Percentiles rank a stretch among this genome's conserved stretches.
Evolutionary conservation across 2,888 invertebrate species (phyloP).

Genomic region (Macrophya annulata): DNA sequence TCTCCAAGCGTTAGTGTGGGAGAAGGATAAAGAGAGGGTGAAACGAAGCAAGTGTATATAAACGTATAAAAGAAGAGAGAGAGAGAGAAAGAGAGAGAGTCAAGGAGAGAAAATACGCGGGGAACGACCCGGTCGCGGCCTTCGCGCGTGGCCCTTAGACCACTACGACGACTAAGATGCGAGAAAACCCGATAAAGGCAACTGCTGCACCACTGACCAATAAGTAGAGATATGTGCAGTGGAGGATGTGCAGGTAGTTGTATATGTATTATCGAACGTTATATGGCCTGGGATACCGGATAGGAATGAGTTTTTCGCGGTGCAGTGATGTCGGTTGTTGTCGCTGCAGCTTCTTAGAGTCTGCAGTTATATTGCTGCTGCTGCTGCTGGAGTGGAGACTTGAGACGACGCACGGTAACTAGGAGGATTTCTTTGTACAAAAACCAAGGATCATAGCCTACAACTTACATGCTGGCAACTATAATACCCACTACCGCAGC

Average conservation of each 20-base stretch:
- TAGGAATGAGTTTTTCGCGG: slow-evolving; percentile 6
- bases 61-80: neutral
- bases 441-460: slow-evolving; percentile 21
- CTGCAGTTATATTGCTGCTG: too few relatives aligned
- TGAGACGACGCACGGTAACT: slow-evolving; percentile 9
- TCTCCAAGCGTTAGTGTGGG: slow-evolving; percentile 3
- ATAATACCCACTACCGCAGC: neutral
- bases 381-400: neutral
- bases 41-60: neutral
- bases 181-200: slow-evolving; percentile 28
- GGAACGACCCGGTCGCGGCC: slow-evolving; percentile 29
- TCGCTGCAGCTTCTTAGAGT: neutral
- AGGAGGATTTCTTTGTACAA: neutral
- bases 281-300: neutral
- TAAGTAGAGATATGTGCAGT: slow-evolving; percentile 30
- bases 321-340: neutral
- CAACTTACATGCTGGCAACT: neutral
- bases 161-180: neutral
- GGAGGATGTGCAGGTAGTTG: neutral
- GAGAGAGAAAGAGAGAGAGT: neutral
- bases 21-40: neutral
- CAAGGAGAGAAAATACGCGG: neutral
- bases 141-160: slow-evolving; percentile 26
- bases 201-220: slow-evolving; percentile 53
- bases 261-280: slow-evolving; percentile 24